Conservation (phyloP, 1,140 invertebrate species). For the Ceratosolen fusciceps region DNA sequence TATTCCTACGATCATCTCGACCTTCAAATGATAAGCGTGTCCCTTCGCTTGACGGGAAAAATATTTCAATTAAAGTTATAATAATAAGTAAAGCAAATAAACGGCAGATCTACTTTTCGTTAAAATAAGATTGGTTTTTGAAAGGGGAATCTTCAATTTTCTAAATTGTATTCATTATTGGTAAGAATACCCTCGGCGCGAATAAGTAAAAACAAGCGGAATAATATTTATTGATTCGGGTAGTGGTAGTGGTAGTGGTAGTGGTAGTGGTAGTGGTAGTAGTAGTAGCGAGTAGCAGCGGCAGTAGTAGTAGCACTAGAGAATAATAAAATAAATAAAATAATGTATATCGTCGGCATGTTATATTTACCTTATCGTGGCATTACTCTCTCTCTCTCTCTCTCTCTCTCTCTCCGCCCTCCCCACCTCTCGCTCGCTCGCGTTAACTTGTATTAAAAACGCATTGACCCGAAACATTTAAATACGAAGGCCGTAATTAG, state of each 20-base stretch:
- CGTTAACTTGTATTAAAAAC: constrained; percentile 12
- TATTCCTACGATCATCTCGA: too few relatives aligned
- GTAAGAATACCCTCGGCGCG: not conserved
- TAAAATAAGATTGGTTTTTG: not conserved
- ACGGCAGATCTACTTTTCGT: too few relatives aligned
- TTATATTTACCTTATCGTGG: not conserved
- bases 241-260: too few relatives aligned
- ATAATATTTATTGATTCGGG: constrained; percentile 5
- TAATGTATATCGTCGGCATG: constrained; percentile 2
- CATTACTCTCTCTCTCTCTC: not conserved
- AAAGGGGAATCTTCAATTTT: not conserved
- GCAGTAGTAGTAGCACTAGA: too few relatives aligned
- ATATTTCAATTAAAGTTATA: too few relatives aligned
- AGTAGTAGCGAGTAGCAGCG: too few relatives aligned
- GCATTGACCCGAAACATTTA: not conserved
- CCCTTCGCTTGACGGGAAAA: too few relatives aligned
- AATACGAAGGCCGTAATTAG: not conserved
- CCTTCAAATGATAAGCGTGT: too few relatives aligned
- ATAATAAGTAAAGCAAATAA: too few relatives aligned
- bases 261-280: too few relatives aligned
- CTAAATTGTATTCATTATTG: not conserved
- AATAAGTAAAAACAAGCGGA: not conserved
- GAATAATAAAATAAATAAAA: constrained; percentile 20
- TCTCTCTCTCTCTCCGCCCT: too few relatives aligned
- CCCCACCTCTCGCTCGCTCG: too few relatives aligned